These are phyloP conservation scores for Tapirus indicus DNA, from an alignment of 2,797 vertebrate species.

Conservation along the genomic window DNA sequence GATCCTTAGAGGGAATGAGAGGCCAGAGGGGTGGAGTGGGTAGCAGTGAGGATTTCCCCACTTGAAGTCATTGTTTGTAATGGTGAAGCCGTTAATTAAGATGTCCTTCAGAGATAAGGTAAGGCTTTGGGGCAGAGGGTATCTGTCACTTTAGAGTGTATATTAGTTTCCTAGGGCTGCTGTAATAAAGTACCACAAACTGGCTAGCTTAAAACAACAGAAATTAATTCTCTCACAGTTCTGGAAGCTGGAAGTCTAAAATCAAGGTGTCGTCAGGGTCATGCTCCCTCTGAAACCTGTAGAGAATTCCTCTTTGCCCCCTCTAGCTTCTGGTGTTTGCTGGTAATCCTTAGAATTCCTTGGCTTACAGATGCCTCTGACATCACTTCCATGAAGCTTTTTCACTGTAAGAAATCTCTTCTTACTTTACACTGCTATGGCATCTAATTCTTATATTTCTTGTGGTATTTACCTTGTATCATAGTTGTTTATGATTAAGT, in stretches of 20 bases:
- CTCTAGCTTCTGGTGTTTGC: not conserved
- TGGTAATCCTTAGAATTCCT: not conserved
- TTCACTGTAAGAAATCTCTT: not conserved
- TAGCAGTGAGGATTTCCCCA: not conserved
- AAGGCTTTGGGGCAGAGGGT: not conserved
- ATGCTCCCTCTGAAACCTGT: not conserved
- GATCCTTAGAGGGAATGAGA: not conserved
- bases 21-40: not conserved
- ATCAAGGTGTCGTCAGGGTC: not conserved
- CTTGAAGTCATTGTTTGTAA: not conserved
- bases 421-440: not conserved
- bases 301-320: not conserved
- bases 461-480: not conserved
- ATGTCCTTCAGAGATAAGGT: not conserved
- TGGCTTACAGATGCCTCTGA: not conserved
- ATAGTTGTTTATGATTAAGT: not conserved
- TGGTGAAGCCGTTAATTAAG: not conserved
- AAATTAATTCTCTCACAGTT: not conserved
- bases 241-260: not conserved
- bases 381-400: not conserved
- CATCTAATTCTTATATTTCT: not conserved
- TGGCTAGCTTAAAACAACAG: not conserved
- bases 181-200: not conserved
- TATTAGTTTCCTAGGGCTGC: not conserved
- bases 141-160: not conserved